phyloP scores from a whole-genome alignment of 2,113 vertebrate genomes.

The Ia io region DNA sequence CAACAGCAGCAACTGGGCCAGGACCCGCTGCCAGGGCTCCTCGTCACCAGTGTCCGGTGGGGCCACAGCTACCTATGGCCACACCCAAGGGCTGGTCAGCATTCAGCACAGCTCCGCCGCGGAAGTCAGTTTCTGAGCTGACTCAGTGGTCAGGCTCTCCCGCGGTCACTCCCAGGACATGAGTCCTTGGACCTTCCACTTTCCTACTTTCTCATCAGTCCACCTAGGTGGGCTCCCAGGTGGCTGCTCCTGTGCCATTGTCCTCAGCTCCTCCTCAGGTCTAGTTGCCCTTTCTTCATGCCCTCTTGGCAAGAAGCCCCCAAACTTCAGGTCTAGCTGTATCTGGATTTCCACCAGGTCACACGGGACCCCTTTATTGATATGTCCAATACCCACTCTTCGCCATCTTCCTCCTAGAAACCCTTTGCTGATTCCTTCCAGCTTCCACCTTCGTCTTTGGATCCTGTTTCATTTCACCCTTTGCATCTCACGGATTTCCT shows the following conservation, averaged over 20 bases:
- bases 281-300: fast-evolving
- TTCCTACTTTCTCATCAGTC: fast-evolving
- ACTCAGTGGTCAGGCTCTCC: neutral
- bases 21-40: neutral
- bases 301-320: neutral
- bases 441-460: neutral
- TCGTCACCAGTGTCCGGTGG: neutral
- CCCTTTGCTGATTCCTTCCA: neutral
- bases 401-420: neutral
- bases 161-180: neutral
- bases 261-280: neutral
- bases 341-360: neutral
- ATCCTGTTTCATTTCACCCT: neutral
- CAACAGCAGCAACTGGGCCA: neutral
- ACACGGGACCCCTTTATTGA: no score
- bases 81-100: fast-evolving
- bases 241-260: neutral
- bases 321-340: neutral
- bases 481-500: neutral
- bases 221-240: neutral
- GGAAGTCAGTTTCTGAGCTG: neutral
- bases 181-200: neutral
- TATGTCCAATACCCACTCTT: fast-evolving
- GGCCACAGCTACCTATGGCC: neutral
- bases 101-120: neutral